A percentile compares a stretch with the other conserved stretches of the same genome.
Evolutionary conservation across 1,140 invertebrate species (phyloP).

Genomic region (Pseudachorutes palmiensis): DNA sequence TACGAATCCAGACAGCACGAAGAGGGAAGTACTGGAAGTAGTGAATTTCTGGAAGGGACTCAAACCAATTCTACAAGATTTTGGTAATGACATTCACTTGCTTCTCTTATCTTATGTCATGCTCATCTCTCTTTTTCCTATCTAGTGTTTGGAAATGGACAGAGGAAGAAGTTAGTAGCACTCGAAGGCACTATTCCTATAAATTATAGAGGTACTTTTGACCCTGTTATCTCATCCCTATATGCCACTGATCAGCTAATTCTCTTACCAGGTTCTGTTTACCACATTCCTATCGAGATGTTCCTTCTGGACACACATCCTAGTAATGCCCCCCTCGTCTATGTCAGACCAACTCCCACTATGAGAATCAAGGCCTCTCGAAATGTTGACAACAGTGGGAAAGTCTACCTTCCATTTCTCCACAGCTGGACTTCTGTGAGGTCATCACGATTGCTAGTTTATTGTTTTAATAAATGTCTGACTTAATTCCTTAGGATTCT

Average conservation of each 20-base stretch:
- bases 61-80: too few species aligned
- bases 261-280: constrained; percentile 56
- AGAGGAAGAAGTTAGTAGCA: constrained; percentile 68
- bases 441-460: constrained; percentile 34
- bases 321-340: constrained; percentile 93
- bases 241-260: background rate
- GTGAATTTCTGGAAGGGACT: too few species aligned
- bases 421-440: constrained; percentile 85
- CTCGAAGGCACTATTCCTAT: constrained; percentile 89
- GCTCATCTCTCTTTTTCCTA: too few species aligned
- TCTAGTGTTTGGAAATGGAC: constrained; percentile 88
- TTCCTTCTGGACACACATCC: constrained; percentile 97
- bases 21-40: too few species aligned
- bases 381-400: constrained; percentile 90
- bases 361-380: constrained; percentile 94
- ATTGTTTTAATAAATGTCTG: background rate
- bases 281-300: constrained; percentile 94
- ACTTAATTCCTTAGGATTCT: constrained; percentile 54
- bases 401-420: constrained; percentile 93
- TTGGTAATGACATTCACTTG: too few species aligned
- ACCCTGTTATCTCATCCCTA: background rate
- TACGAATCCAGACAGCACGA: too few species aligned
- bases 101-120: too few species aligned
- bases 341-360: constrained; percentile 85
- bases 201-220: constrained; percentile 64